Percentiles rank a stretch among this genome's conserved stretches.
phyloP scores from a whole-genome alignment of 2,888 invertebrate species.

The Ceraclea dissimilis region DNA sequence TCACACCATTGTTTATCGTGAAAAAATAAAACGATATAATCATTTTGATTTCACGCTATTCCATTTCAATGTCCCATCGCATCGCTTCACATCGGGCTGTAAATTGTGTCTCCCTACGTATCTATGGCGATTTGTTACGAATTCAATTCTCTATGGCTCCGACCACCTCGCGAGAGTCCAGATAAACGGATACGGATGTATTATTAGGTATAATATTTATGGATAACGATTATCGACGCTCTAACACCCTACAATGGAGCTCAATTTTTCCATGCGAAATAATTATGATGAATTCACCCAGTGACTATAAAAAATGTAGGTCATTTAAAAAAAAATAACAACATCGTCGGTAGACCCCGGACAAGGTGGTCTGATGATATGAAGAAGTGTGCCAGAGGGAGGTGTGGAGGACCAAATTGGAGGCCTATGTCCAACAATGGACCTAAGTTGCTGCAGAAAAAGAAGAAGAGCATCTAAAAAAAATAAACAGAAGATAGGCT shows the following conservation, averaged over 20 bases:
- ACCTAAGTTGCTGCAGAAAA: too few species aligned
- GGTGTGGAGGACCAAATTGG: too few species aligned
- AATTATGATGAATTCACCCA: neutral
- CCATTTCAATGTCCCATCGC: neutral
- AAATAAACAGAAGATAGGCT: too few species aligned
- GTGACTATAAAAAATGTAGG: too few species aligned
- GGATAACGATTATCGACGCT: constrained; percentile 18
- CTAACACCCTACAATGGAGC: neutral
- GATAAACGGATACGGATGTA: constrained; percentile 22
- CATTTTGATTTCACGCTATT: constrained; percentile 2
- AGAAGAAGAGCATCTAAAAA: too few species aligned
- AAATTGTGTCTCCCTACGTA: constrained; percentile 18
- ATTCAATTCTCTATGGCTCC: constrained; percentile 19
- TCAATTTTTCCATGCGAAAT: neutral
- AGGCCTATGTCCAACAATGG: too few species aligned
- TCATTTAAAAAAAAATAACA: too few species aligned
- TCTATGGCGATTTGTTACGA: constrained; percentile 19
- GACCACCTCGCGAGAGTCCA: constrained; percentile 3
- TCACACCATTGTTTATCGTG: neutral
- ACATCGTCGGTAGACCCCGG: too few species aligned
- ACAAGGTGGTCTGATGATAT: too few species aligned
- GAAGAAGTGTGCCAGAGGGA: too few species aligned
- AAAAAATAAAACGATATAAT: neutral
- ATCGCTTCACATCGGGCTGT: constrained; percentile 11
- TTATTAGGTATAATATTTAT: constrained; percentile 16